These are phyloP conservation scores for Luscinia luscinia DNA, from an alignment of 2,797 vertebrate genomes.

Conservation along the genomic window DNA sequence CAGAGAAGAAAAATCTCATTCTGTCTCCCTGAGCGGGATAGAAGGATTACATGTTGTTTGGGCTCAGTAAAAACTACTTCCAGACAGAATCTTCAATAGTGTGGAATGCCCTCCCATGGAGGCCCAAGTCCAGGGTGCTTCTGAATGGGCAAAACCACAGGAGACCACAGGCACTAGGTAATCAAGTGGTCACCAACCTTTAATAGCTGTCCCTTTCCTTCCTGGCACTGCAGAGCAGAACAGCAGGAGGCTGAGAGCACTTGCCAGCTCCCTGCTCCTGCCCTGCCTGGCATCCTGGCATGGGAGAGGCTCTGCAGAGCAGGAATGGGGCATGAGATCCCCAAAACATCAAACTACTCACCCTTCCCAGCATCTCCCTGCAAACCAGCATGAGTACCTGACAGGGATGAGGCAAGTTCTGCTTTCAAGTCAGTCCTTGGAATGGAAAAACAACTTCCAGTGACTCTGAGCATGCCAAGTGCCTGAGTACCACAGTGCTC, in stretches of 20 bases:
- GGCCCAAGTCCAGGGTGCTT: background rate
- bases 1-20: background rate
- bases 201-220: background rate
- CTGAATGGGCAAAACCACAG: background rate
- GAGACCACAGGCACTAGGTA: background rate
- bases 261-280: background rate
- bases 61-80: background rate
- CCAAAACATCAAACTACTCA: background rate
- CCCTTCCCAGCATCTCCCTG: background rate
- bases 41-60: background rate
- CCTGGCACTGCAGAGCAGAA: background rate
- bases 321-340: background rate
- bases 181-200: background rate
- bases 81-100: background rate
- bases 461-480: background rate
- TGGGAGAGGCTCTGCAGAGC: background rate
- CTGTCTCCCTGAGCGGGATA: background rate
- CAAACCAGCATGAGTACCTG: background rate
- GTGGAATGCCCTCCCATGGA: background rate
- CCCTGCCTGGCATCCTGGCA: background rate
- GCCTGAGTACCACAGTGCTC: background rate
- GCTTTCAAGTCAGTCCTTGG: background rate
- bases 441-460: background rate
- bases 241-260: fast-evolving
- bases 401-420: background rate